Evolutionary conservation across 2,797 vertebrate genomes (phyloP), one percentile per base, ranked within the genome.

Genomic region (Trachurus trachurus): DNA sequence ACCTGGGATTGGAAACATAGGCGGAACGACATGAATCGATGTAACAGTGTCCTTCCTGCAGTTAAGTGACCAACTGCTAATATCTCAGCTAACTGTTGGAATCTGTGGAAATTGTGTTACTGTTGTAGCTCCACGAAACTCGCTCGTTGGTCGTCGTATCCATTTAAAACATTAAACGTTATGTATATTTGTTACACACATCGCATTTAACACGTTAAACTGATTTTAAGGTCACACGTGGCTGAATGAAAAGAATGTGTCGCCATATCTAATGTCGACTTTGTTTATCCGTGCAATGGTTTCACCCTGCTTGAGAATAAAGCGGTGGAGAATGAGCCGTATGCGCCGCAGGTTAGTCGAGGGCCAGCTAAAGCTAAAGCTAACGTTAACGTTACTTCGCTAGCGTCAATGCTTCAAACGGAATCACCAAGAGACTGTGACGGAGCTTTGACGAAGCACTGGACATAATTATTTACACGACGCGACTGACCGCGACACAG

Each of bases 371-470:
- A 26, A 26, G 26, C 26, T 26, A 26, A 26, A 78, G 87, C 87
- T 86, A 73, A 70, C 1, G 66, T 53, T 86, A 73, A 70, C 1
- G 66, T 53, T 72, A 78, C 16, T 40, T 26, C 26, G 66, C 74
- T 59, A 17, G 19, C 44, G 4, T 26, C 22, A 56, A 0, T 11
- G n/a, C 1, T 29, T 62, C 29, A 1, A 16, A 53, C 26, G 11
- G 1, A 60, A 22, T 4, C 17, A 11, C 1, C 19, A 13, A 39
- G 5, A 2, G 9, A 44, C 13, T 5, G 3, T 64, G 68, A 79
- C 78, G 70, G 1, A 42, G 2, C 0, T 52, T 59, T 17, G 2
- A 40, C 0, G 0, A 22, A 1, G 2, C 13, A 11, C 1, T 0
- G 0, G 0, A 1, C 21, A 0, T 15, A 3, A 26, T 47, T 2